These are phyloP conservation scores for Macroteleia sp. DNA, from an alignment of 2,888 invertebrate genomes.

Conservation along the genomic window DNA sequence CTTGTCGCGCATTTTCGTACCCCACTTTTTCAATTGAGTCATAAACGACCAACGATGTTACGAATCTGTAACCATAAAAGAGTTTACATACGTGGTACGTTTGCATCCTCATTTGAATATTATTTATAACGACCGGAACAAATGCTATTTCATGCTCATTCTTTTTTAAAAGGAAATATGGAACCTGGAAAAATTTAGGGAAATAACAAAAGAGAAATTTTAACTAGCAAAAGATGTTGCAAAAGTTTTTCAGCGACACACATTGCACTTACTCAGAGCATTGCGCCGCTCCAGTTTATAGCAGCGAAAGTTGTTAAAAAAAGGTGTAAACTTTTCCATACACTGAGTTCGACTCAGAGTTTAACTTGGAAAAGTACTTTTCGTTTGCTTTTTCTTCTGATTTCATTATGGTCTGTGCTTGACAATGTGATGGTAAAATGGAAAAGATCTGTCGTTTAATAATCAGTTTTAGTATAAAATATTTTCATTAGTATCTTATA, in stretches of 20 bases:
- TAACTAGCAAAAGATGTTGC: constrained; percentile 36
- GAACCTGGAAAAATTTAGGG: constrained; percentile 36
- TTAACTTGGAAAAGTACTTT: constrained; percentile 42
- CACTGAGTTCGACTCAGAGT: constrained; percentile 42
- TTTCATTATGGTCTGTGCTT: constrained; percentile 50
- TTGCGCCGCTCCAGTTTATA: constrained; percentile 45
- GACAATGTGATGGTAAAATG: constrained; percentile 34
- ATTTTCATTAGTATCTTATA: too few species aligned
- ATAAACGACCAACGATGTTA: constrained; percentile 36
- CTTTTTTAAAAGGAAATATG: constrained; percentile 13
- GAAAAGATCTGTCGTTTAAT: constrained; percentile 27
- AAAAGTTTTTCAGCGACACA: constrained; percentile 39
- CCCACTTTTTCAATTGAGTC: constrained; percentile 42
- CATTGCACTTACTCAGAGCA: constrained; percentile 42
- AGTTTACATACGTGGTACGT: constrained; percentile 21
- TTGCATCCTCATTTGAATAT: not conserved
- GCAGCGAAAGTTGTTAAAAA: constrained; percentile 62
- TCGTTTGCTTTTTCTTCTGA: constrained; percentile 44
- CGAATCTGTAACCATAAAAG: constrained; percentile 27
- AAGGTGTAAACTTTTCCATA: constrained; percentile 60
- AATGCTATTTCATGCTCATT: constrained; percentile 1
- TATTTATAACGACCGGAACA: constrained; percentile 4
- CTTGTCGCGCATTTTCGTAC: constrained; percentile 24
- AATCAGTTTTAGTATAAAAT: too few species aligned
- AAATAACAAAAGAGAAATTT: constrained; percentile 39